Percentiles rank a stretch among this genome's conserved stretches.
These are phyloP conservation scores for Beris chalybata DNA, from an alignment of 2,888 invertebrate genomes.

Conservation along the genomic window DNA sequence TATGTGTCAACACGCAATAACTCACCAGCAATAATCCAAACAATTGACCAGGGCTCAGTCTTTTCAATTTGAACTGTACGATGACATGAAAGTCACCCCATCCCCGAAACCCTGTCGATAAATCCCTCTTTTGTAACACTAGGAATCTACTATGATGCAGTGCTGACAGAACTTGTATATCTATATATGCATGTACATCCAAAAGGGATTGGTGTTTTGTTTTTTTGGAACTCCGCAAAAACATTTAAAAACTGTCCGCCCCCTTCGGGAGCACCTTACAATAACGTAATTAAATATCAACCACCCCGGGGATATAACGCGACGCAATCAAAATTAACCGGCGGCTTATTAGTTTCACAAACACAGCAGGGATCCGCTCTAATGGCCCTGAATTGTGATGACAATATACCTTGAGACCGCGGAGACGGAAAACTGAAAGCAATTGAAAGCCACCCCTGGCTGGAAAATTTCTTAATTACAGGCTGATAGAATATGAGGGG, in stretches of 20 bases:
- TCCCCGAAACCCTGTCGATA: background rate
- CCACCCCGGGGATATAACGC: slow-evolving; percentile 28
- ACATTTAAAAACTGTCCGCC: slow-evolving; percentile 21
- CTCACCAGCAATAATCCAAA: slow-evolving; percentile 57
- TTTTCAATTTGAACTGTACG: slow-evolving; percentile 31
- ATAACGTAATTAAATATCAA: slow-evolving; percentile 34
- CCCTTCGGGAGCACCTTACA: slow-evolving; percentile 10
- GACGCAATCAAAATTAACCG: slow-evolving; percentile 36
- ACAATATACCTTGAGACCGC: background rate
- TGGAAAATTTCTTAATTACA: slow-evolving; percentile 36
- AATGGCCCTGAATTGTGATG: no score
- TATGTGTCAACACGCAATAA: slow-evolving; percentile 59
- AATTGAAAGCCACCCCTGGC: slow-evolving; percentile 13
- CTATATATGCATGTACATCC: no score
- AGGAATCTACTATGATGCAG: no score
- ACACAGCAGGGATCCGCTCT: slow-evolving; percentile 20
- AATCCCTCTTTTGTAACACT: no score
- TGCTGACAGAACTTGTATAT: no score
- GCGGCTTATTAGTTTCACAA: slow-evolving; percentile 37
- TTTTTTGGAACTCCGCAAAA: no score
- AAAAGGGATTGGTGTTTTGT: no score
- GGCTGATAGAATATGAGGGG: slow-evolving; percentile 24
- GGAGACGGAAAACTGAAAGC: slow-evolving; percentile 16
- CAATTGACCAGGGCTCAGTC: slow-evolving; percentile 49
- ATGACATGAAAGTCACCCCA: slow-evolving; percentile 21